These are phyloP conservation scores for Portevinia maculata DNA, from an alignment of 2,888 invertebrate genomes.

Conservation along the genomic window DNA sequence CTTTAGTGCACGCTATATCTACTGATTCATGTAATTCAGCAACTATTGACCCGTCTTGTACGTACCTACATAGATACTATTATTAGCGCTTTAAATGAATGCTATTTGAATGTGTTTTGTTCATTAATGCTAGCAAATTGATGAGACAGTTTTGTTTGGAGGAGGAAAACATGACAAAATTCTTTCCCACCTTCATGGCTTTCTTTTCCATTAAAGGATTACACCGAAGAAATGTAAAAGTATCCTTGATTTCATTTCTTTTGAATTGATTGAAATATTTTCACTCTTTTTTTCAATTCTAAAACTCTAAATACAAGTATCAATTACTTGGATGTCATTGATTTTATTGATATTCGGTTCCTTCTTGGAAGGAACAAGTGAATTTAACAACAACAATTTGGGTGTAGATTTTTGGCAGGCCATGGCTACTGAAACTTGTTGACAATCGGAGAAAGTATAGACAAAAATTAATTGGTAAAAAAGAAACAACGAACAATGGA, in stretches of 20 bases:
- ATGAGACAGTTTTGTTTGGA: neutral
- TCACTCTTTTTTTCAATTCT: slow-evolving; percentile 23
- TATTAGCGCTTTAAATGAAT: slow-evolving; percentile 40
- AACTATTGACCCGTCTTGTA: slow-evolving; percentile 27
- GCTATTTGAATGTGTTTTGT: slow-evolving; percentile 48
- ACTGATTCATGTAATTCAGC: slow-evolving; percentile 49
- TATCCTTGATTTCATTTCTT: slow-evolving; percentile 35
- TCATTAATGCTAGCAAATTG: slow-evolving; percentile 46
- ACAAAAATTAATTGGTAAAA: slow-evolving; percentile 71
- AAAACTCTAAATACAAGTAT: slow-evolving; percentile 46
- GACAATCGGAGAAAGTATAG: slow-evolving; percentile 52
- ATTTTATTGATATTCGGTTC: slow-evolving; percentile 50
- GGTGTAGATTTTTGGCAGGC: slow-evolving; percentile 44
- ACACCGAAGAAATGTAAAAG: slow-evolving; percentile 12
- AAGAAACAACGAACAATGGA: slow-evolving; percentile 56
- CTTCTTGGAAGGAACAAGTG: slow-evolving; percentile 70
- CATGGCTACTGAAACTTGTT: slow-evolving; percentile 67
- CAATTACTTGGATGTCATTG: slow-evolving; percentile 59
- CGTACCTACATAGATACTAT: too few relatives aligned
- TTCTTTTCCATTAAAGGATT: slow-evolving; percentile 52
- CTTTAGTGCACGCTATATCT: slow-evolving; percentile 34
- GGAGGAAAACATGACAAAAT: neutral
- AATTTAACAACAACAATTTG: slow-evolving; percentile 32
- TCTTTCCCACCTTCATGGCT: neutral
- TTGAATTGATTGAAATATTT: slow-evolving; percentile 55